These are phyloP conservation scores for Yponomeuta evonymella DNA, from an alignment of 2,888 invertebrate genomes.

Conservation along the genomic window DNA sequence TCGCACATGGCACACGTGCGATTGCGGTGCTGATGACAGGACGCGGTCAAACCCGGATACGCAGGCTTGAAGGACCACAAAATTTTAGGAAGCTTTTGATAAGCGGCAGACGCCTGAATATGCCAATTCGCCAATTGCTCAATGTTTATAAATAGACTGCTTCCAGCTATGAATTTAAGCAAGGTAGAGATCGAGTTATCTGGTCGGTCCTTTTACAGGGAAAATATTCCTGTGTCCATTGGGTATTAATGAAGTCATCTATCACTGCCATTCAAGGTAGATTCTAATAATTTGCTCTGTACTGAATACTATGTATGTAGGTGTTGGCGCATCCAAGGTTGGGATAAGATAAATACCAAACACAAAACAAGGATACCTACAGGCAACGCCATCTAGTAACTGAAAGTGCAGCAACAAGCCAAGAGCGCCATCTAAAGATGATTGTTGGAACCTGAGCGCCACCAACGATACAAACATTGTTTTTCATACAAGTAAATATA, in stretches of 20 bases:
- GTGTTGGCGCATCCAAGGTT: neutral
- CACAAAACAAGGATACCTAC: neutral
- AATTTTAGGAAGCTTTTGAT: neutral
- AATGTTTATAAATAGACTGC: neutral
- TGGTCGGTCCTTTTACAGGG: neutral
- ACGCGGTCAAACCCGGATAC: neutral
- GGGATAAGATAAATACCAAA: neutral
- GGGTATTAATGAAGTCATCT: neutral
- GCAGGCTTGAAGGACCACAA: neutral
- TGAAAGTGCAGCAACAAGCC: neutral
- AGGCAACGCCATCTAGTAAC: constrained; percentile 37
- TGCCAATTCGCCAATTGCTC: neutral
- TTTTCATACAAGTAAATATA: too few species aligned
- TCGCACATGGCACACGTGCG: constrained; percentile 66
- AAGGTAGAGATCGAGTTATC: neutral
- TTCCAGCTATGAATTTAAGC: neutral
- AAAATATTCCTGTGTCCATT: neutral
- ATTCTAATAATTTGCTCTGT: neutral
- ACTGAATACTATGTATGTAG: neutral
- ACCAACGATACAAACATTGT: too few species aligned
- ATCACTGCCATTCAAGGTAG: neutral
- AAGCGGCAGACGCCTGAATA: neutral
- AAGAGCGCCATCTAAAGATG: constrained; percentile 27
- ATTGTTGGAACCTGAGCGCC: neutral
- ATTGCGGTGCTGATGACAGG: constrained; percentile 37